Base-by-base conservation (phyloP, 1,140 invertebrate species). In the Drosophila ananassae region DNA sequence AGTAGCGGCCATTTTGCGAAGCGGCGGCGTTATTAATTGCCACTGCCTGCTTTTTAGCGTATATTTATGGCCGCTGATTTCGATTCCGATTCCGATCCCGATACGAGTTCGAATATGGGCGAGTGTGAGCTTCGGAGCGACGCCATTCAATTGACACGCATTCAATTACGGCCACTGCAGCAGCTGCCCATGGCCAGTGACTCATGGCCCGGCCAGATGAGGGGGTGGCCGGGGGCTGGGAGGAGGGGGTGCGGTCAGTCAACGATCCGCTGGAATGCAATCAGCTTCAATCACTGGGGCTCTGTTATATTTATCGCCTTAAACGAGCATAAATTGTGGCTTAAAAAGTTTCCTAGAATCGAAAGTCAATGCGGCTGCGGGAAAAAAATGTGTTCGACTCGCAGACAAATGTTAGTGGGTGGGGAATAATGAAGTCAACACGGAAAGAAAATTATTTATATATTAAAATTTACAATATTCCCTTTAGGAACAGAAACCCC, bases 251-350 rank as follows among this genome's bases (percentile, higher is more conserved):
- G 58, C 22, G 50, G 54, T 76, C 66, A 52, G 51, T 68, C 66
- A 69, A 48, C 51, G 51, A 64, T 32, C 51, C 44, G 55, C 47
- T 78, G 82, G 83, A 87, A 87, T 89, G 83, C 79, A 87, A 89
- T 83, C 82, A 79, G 67, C 75, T 83, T 89, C 76, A 89, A 89
- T 89, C 83, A 89, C 60, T 58, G 58, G 76, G 62, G 58, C 56
- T 64, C 74, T 85, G 82, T 60, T 89, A 89, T 89, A 89, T 89
- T 89, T 89, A 89, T 89, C 79, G 79, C 79, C 76, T 79, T 89
- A 89, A 89, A 89, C 76, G 83, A 89, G 67, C 83, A 89, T 89
- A 89, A 89, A 89, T 89, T 89, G 79, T 89, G 75, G 72, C 83
- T 83, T 87, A 79, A 87, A 89, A 89, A 77, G 81, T 77, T 87